Evolutionary conservation across 1,140 invertebrate species (phyloP).

Genomic region (Adelges cooleyi): DNA sequence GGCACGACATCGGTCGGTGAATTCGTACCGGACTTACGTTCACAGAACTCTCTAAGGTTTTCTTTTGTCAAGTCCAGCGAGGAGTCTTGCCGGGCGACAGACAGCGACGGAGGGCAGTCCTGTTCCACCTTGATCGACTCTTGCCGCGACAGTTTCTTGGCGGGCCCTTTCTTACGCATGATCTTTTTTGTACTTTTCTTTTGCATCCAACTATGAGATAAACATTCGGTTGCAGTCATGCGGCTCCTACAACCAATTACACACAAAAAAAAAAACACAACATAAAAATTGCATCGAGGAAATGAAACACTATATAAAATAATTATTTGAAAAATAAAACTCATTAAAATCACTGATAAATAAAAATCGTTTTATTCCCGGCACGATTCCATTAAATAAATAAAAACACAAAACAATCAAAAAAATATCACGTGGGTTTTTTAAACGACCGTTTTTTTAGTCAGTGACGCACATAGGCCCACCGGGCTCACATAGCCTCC

Average conservation of each 20-base stretch:
- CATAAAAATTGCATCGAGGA: neutral
- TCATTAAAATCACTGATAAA: neutral
- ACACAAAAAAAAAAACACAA: conserved; percentile 38
- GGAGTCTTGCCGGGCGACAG: neutral
- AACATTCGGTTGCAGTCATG: conserved; percentile 58
- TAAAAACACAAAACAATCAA: too few relatives aligned
- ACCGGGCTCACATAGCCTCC: too few relatives aligned
- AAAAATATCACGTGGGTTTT: too few relatives aligned
- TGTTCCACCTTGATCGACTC: neutral
- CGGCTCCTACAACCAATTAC: conserved; percentile 51
- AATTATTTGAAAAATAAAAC: neutral
- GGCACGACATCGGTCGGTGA: neutral
- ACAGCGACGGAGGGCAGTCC: neutral
- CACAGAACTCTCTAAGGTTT: neutral
- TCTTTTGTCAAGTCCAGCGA: neutral
- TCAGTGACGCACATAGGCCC: too few relatives aligned
- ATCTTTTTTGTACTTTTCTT: conserved; percentile 20
- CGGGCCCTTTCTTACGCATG: neutral
- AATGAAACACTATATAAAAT: conserved; percentile 20
- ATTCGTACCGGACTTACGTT: neutral
- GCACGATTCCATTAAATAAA: too few relatives aligned
- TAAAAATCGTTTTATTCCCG: neutral
- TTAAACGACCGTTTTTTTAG: too few relatives aligned
- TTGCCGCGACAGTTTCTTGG: neutral
- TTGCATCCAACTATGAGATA: conserved; percentile 60